A percentile compares a stretch with the other conserved stretches of the same genome.
These are phyloP conservation scores for Conchocele bisecta DNA, from an alignment of 2,888 invertebrate species.

Conservation along the genomic window DNA sequence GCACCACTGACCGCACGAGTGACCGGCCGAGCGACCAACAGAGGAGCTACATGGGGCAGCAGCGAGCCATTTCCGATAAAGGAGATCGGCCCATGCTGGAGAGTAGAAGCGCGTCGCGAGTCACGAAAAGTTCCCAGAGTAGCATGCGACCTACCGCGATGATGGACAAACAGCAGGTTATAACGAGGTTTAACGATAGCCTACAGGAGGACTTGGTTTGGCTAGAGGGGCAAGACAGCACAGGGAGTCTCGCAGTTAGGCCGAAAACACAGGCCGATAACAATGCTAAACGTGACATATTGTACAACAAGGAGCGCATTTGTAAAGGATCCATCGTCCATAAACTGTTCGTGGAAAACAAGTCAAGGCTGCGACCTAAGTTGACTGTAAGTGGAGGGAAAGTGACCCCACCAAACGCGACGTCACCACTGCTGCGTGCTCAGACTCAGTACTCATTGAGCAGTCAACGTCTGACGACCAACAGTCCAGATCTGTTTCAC, in stretches of 20 bases:
- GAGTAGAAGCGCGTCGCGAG: constrained; percentile 49
- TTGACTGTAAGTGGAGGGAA: constrained; percentile 73
- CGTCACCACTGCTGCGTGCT: constrained; percentile 72
- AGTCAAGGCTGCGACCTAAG: constrained; percentile 52
- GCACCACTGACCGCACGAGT: constrained; percentile 7
- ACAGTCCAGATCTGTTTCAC: constrained; percentile 72
- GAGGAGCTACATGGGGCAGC: constrained; percentile 14
- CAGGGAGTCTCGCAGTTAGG: constrained; percentile 72
- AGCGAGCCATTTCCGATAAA: constrained; percentile 30
- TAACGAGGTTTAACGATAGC: constrained; percentile 63
- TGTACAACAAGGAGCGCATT: constrained; percentile 68
- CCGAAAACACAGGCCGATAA: constrained; percentile 44
- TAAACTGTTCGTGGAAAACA: constrained; percentile 57
- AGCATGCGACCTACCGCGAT: constrained; percentile 61
- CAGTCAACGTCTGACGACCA: constrained; percentile 68
- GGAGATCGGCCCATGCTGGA: constrained; percentile 34
- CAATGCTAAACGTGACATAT: constrained; percentile 42
- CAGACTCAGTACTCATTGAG: constrained; percentile 77
- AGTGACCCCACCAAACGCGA: constrained; percentile 63
- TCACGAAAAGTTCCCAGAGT: constrained; percentile 44
- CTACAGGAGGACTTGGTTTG: constrained; percentile 69
- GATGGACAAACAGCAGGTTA: constrained; percentile 70
- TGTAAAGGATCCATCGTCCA: constrained; percentile 73
- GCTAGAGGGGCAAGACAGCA: constrained; percentile 71
- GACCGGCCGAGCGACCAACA: not conserved